Base-by-base conservation (phyloP, 2,888 invertebrate species). In the Parnassius glacialis region DNA sequence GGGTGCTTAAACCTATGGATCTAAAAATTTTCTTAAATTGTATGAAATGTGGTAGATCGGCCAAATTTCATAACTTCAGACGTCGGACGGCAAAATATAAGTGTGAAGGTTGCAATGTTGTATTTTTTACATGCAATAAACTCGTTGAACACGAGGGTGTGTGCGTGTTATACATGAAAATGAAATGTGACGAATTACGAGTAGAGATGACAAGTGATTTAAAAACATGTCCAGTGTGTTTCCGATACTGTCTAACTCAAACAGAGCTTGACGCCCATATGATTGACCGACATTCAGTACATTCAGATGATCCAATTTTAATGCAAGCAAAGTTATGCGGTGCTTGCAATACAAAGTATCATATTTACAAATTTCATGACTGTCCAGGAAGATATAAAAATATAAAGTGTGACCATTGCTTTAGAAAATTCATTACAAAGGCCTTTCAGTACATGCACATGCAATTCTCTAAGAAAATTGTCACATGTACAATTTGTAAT, bases 291-390 rank as follows among this genome's bases (percentile, higher is more conserved):
- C 59, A 59, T 16, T 53, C 48, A 10, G 47, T 47, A 2, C 47
- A 48, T 3, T 13, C 53, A 1, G 59, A 59, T 16, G 53, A 59
- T 7, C 59, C 48, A n/a, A 20, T 16, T 10, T 5, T 10, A 3
- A 42, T 20, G 3, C 9, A 53, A 12, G 16, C 10, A 12, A 48
- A 20, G 3, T 3, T 9, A 9, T 59, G 59, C 48, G n/a, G 5
- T 11, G 1, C 12, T 16, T 59, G 59, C 20, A 10, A 12, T 5
- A 12, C 41, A 1, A 47, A n/a, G 1, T 54, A 34, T 10, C 10
- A 47, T 16, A 12, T 1, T 12, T 12, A 34, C 10, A 54, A 42
- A 41, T 59, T n/a, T 20, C 59, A 59, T 25, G 48, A 59, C 25
- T 59, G 59, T 10, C 52, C 52, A 10, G 41, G n/a, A 12, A 53